These are phyloP conservation scores for Tetropium fuscum DNA, from an alignment of 2,888 invertebrate species.

Conservation along the genomic window DNA sequence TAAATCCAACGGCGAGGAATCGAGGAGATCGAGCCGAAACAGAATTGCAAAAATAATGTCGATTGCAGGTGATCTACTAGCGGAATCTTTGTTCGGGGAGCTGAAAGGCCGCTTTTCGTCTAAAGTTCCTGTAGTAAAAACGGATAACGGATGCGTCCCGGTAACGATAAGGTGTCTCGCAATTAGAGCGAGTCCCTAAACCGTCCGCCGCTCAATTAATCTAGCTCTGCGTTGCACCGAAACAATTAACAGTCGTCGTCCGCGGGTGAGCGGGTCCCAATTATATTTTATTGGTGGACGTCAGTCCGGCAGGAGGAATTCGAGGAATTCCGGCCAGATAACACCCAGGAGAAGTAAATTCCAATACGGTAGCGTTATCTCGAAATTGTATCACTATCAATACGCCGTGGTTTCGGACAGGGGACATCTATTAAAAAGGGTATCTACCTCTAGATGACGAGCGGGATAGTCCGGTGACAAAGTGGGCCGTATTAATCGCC, in stretches of 20 bases:
- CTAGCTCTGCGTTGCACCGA: neutral
- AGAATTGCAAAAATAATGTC: too few species aligned
- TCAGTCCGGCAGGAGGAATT: conserved; percentile 29
- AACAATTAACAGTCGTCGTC: conserved; percentile 13
- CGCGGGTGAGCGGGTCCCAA: conserved; percentile 9
- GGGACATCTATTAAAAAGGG: conserved; percentile 58
- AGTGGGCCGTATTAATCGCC: conserved; percentile 53
- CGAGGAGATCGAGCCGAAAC: too few species aligned
- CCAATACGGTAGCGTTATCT: conserved; percentile 54
- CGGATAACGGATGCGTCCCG: too few species aligned
- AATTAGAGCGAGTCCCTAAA: neutral
- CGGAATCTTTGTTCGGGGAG: too few species aligned
- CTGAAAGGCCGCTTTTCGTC: neutral
- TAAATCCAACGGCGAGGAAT: too few species aligned
- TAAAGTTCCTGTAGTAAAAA: too few species aligned
- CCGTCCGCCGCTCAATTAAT: conserved; percentile 5
- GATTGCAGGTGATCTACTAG: too few species aligned
- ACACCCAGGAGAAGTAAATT: conserved; percentile 43
- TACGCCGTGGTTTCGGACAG: conserved; percentile 56
- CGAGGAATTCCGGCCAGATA: conserved; percentile 42
- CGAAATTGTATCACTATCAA: conserved; percentile 53
- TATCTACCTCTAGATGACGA: conserved; percentile 38
- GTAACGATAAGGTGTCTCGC: too few species aligned
- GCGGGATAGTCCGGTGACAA: conserved; percentile 49
- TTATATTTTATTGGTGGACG: conserved; percentile 23